Conservation (phyloP, 2,888 invertebrate genomes). For the Caenorhabditis uteleia region DNA sequence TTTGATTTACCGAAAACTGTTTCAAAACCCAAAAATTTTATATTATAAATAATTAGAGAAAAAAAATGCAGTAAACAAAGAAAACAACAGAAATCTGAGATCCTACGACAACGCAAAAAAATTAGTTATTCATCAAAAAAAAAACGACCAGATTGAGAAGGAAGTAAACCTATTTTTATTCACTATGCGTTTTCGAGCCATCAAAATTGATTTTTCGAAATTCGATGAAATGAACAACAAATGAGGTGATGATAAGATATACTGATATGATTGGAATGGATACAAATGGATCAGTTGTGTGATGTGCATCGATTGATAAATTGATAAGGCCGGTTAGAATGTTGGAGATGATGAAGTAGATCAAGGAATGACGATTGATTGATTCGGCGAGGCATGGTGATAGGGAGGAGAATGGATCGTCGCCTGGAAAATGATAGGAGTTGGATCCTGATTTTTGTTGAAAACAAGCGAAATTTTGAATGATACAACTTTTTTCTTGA, state of each 20-base stretch:
- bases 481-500: too few species aligned
- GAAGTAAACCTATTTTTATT: slow-evolving; percentile 1
- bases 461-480: too few species aligned
- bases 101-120: too few species aligned
- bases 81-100: too few species aligned
- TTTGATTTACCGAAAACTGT: too few species aligned
- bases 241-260: slow-evolving; percentile 5
- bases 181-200: slow-evolving; percentile 6
- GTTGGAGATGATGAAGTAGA: slow-evolving; percentile 85
- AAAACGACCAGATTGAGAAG: not conserved
- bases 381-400: slow-evolving; percentile 52
- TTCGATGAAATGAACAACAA: slow-evolving; percentile 22
- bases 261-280: slow-evolving; percentile 13
- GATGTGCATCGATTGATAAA: slow-evolving; percentile 12
- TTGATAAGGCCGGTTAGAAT: slow-evolving; percentile 78
- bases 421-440: slow-evolving; percentile 47
- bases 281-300: slow-evolving; percentile 3
- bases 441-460: not conserved
- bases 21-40: too few species aligned
- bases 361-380: slow-evolving; percentile 74
- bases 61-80: too few species aligned
- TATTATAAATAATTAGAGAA: too few species aligned
- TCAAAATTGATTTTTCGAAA: slow-evolving; percentile 21
- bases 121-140: too few species aligned
- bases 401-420: slow-evolving; percentile 46